Evolutionary conservation across 2,888 invertebrate species (phyloP), one percentile per base, ranked within the genome.

Genomic region (Leucophora obtusa): DNA sequence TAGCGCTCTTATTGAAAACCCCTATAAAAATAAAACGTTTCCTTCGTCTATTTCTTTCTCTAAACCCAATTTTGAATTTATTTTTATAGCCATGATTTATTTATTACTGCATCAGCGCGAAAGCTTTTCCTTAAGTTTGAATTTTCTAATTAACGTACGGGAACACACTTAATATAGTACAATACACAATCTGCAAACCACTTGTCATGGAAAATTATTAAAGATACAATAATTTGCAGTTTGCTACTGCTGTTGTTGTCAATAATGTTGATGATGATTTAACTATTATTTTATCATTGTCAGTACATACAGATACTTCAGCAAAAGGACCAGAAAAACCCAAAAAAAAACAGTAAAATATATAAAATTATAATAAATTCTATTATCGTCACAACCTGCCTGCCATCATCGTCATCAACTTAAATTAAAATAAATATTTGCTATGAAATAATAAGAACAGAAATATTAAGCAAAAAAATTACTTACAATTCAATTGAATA

Each of bases 351-450:
- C n/a, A 14, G 51, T 60, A 75, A 54, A 18, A 68, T 18, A 60
- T 18, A 53, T 47, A 50, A 69, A 74, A 69, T 75, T 69, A 69
- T 63, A 62, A 51, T 62, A 75, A 62, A 69, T 75, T 75, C 69
- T 75, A 75, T 75, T 75, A 75, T 56, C 75, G 24, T 28, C 56
- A 17, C 18, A 21, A 53, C 24, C 28, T 53, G 43, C 62, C 53
- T 15, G 18, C 11, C 62, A 43, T 35, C 68, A 53, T 47, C 33
- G 54, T 35, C 56, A 62, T 24, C 68, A 69, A 56, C 69, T 38
- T 58, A 69, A 75, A 69, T 75, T 75, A 75, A 63, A 75, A 63
- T 75, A 75, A 75, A 75, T 75, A 75, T 75, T 75, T 75, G 56
- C 54, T 9, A 33, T 69, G 51, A 24, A 38, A 65, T 59, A 73